Evolutionary conservation across 1,140 invertebrate species (phyloP).

Genomic region (Anastrepha ludens): DNA sequence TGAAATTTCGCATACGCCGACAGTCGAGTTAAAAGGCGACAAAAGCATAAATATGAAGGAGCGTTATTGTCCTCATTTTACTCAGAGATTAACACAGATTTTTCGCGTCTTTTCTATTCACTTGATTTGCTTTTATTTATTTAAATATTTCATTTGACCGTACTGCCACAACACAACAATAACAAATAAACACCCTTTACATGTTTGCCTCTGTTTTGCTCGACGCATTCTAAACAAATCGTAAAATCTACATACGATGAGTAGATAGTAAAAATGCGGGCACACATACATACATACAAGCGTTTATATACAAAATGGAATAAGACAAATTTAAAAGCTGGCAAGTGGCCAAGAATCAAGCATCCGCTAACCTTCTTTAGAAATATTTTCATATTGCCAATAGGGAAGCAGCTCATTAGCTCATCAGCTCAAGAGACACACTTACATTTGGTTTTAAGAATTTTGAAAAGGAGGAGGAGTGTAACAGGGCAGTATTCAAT

Average conservation of each 20-base stretch:
- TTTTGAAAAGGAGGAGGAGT: too few relatives aligned
- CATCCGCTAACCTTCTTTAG: background rate
- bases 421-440: too few relatives aligned
- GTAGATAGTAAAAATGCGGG: background rate
- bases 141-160: constrained; percentile 7
- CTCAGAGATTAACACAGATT: constrained; percentile 26
- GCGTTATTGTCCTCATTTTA: constrained; percentile 8
- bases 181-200: constrained; percentile 14
- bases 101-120: background rate
- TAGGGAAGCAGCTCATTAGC: background rate
- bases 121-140: constrained; percentile 3
- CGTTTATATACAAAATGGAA: background rate
- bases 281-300: background rate
- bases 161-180: background rate
- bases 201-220: constrained; percentile 68
- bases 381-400: background rate
- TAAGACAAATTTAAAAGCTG: background rate
- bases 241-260: constrained; percentile 4
- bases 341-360: background rate
- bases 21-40: background rate
- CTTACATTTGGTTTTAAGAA: too few relatives aligned
- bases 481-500: too few relatives aligned
- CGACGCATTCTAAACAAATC: constrained; percentile 67
- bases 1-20: background rate
- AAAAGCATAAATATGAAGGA: background rate